A percentile compares a stretch with the other conserved stretches of the same genome.
Evolutionary conservation across 1,140 invertebrate species (phyloP).

Genomic region (Heliconius eleuchia): DNA sequence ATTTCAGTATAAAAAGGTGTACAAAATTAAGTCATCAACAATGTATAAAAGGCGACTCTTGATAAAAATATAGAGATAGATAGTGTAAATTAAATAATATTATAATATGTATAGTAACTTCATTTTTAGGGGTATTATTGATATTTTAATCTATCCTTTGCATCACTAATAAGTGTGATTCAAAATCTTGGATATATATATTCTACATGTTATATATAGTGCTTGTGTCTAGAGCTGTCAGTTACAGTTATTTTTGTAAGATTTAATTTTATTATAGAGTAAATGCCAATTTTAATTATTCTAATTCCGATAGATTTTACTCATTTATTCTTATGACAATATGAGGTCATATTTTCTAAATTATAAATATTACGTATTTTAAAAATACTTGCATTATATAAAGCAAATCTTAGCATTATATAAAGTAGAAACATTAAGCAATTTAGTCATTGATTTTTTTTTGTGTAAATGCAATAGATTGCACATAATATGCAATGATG

Average conservation of each 20-base stretch:
- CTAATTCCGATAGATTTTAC: neutral
- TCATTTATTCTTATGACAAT: too few relatives aligned
- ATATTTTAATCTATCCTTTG: neutral
- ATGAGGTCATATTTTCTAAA: too few relatives aligned
- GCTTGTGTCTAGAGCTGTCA: neutral
- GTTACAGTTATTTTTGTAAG: neutral
- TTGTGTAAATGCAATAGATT: too few relatives aligned
- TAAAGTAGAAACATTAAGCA: too few relatives aligned
- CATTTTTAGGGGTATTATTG: neutral
- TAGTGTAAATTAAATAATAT: neutral
- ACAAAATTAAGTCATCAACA: neutral
- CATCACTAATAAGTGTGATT: neutral
- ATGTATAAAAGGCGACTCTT: neutral
- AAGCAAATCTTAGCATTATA: too few relatives aligned
- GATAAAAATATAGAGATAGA: too few relatives aligned
- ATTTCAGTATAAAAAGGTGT: neutral
- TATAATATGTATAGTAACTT: neutral
- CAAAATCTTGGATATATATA: neutral
- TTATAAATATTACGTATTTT: too few relatives aligned
- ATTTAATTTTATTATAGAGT: neutral
- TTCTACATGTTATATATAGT: neutral
- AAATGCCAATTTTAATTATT: neutral
- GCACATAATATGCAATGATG: too few relatives aligned
- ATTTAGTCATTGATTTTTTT: neutral
- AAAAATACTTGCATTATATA: too few relatives aligned